Evolutionary conservation across 1,140 invertebrate genomes (phyloP).

Genomic region (Drosophila teissieri): DNA sequence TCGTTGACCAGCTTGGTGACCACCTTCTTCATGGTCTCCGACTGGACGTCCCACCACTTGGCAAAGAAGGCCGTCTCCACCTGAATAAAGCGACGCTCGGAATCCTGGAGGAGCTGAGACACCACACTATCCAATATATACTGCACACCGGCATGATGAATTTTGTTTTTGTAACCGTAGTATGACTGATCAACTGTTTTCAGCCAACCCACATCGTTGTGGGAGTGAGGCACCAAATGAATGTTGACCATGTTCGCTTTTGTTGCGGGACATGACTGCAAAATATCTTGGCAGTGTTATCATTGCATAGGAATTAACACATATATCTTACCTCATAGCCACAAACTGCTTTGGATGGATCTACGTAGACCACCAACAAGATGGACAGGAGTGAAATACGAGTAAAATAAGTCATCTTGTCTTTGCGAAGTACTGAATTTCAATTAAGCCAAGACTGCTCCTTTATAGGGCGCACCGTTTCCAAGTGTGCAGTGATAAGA

Average conservation of each 20-base stretch:
- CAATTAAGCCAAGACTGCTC: not conserved
- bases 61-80: conserved; percentile 95
- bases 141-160: conserved; percentile 93
- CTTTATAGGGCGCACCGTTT: conserved; percentile 23
- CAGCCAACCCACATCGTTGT: conserved; percentile 97
- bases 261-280: conserved; percentile 87
- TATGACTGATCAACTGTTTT: conserved; percentile 97
- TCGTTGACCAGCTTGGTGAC: conserved; percentile 88
- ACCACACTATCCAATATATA: conserved; percentile 97
- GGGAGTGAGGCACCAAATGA: conserved; percentile 92
- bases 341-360: conserved; percentile 29
- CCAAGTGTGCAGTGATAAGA: conserved; percentile 8
- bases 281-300: too few species aligned
- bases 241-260: conserved; percentile 90
- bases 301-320: not conserved
- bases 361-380: conserved; percentile 17
- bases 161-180: conserved; percentile 89
- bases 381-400: conserved; percentile 15
- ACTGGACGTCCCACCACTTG: conserved; percentile 95
- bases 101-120: conserved; percentile 90
- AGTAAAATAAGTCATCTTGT: conserved; percentile 15
- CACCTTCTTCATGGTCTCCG: conserved; percentile 86
- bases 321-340: conserved; percentile 52
- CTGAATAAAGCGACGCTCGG: conserved; percentile 90
- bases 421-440: conserved; percentile 10